Base-by-base conservation (phyloP, 2,797 vertebrate species). In the Liparis tanakae region DNA sequence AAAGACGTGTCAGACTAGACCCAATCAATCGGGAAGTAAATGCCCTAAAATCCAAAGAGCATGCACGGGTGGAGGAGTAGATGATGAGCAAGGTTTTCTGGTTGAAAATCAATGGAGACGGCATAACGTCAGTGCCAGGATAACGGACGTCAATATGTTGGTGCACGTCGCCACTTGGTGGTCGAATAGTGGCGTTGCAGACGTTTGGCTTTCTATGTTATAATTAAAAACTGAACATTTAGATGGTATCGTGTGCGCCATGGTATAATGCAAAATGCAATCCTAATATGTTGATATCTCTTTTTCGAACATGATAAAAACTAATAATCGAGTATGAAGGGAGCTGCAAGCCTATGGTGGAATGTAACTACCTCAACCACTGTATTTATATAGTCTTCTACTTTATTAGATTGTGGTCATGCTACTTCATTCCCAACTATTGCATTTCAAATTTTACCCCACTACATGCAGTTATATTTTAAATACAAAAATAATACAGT, bases 111-210 rank as follows among this genome's bases (percentile, higher is more conserved):
- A 70, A 80, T 46, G 8, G 44, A 74, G 58, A 43, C 8, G 54
- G 57, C 68, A 54, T 34, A 54, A 81, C 75, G 66, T 86, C 82
- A 81, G 17, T 4, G 64, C 50, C 13, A 12, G 20, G 20, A 54
- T 22, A 7, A 20, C 4, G 7, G 20, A 3, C 34, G 22, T 46
- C 34, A 56, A 73, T 57, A 34, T 63, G 13, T 83, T 79, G 69
- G 72, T 78, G 76, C 55, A 83, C 72, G 85, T 12, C 56, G 74
- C 85, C 85, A 89, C 57, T 93, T 89, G 81, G 87, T 85, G 93
- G 77, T 17, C 7, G 3, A 3, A 0, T 6, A 3, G 10, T 7
- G 3, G 2, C 6, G 15, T 10, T 55, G 20, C 33, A 30, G 37
- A 57, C 17, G 36, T 12, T 2, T 46, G 13, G 18, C n/a, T 46